Conservation (phyloP, 2,113 vertebrate genomes). For the Psilopsiagon aurifrons region DNA sequence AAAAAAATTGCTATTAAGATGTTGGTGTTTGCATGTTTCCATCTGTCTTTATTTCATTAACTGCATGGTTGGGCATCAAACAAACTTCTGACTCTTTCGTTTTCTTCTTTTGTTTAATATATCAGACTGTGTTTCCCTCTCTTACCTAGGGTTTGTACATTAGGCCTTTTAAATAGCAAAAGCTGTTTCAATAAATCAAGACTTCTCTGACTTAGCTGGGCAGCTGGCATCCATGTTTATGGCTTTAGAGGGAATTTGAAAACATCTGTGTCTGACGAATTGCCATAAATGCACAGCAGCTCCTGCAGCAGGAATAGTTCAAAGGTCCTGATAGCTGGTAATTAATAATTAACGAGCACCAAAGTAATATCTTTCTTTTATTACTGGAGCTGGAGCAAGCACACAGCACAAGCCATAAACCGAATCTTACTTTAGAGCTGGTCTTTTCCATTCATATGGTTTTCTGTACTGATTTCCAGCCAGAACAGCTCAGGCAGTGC, state of each 20-base stretch:
- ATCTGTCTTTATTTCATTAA: constrained; percentile 27
- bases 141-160: background rate
- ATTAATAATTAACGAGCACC: constrained; percentile 69
- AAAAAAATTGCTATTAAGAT: background rate
- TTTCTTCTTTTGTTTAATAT: background rate
- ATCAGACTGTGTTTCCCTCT: background rate
- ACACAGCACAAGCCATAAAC: background rate
- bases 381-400: constrained; percentile 19
- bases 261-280: constrained; percentile 68
- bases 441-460: constrained; percentile 5
- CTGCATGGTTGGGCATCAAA: background rate
- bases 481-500: background rate
- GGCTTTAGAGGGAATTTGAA: constrained; percentile 58
- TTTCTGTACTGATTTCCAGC: constrained; percentile 20
- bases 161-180: constrained; percentile 18
- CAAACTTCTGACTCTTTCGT: background rate
- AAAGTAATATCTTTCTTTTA: constrained; percentile 44
- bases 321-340: constrained; percentile 20
- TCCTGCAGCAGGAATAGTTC: constrained; percentile 52
- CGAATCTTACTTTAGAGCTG: background rate
- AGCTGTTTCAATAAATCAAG: constrained; percentile 63
- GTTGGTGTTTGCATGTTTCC: background rate
- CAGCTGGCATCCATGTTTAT: constrained; percentile 65
- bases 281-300: constrained; percentile 10
- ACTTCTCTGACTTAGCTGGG: constrained; percentile 27